phyloP scores from a whole-genome alignment of 2,113 vertebrate genomes.

The Cephalopterus ornatus region DNA sequence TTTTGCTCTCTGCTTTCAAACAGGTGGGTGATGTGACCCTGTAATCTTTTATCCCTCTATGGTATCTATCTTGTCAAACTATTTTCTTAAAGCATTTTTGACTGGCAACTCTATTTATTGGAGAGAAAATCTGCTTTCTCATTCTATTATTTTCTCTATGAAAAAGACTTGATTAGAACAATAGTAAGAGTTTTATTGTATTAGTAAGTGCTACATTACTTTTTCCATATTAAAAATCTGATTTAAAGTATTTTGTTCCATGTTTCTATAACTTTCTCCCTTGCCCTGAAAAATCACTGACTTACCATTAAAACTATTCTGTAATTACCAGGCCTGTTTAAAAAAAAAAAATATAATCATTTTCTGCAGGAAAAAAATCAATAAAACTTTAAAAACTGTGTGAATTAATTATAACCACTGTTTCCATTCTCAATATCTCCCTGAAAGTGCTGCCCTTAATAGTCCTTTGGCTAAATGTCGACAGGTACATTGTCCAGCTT shows the following conservation, averaged over 20 bases:
- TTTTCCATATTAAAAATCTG: background rate
- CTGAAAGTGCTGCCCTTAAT: background rate
- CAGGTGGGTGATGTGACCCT: fast-evolving
- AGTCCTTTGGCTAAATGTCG: background rate
- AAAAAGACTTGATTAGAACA: background rate
- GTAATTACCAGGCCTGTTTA: background rate
- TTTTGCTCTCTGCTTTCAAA: background rate
- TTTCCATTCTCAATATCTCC: background rate
- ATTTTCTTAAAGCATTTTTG: background rate
- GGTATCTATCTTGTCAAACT: background rate
- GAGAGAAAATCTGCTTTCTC: background rate
- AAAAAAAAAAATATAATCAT: background rate
- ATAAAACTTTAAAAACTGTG: background rate
- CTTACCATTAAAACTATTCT: background rate
- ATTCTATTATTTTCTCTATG: background rate
- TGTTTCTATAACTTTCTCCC: background rate
- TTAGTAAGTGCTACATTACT: background rate
- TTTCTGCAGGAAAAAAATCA: background rate
- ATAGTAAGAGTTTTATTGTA: background rate
- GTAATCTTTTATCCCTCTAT: background rate
- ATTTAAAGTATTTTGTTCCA: background rate
- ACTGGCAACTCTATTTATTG: background rate
- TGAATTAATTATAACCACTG: background rate
- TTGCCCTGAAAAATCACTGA: background rate
- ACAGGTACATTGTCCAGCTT: background rate